Evolutionary conservation across 53 echinoderm and acorn worm species (phyloP), one percentile per base, ranked within the genome.

Genomic region (Stichopus horrens): DNA sequence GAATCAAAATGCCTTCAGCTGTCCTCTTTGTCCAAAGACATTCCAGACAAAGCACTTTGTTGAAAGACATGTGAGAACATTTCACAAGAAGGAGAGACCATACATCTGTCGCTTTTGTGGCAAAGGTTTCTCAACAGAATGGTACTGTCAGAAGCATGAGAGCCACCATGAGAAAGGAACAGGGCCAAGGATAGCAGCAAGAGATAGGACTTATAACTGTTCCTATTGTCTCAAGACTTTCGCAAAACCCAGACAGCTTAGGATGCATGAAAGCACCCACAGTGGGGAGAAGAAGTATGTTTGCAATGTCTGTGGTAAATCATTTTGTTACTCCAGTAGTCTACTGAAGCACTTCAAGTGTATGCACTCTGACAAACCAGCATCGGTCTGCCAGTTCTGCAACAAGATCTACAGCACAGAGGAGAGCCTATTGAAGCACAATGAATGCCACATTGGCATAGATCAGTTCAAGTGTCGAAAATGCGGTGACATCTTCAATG

Each of bases 11-110:
- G 9, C 52, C 53, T 67, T 85, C 8, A 73, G 37, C 8, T 87
- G 87, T 58, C 74, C 74, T 4, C 74, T 87, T 11, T 87, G 87
- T 66, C 74, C 37, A 13, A 74, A 87, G 51, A n/a, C 74, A 5
- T 74, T 87, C 58, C 87, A 87, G 22, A 75, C 74, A 0, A 87
- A 87, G 87, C n/a, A 21, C 87, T 55, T 74, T 11, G 9, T 87
- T 75, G 74, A 74, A 57, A 74, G 87, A 16, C 87, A 87, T 55
- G 58, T 87, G 51, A 73, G 54, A 14, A 57, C 87, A n/a, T 87
- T 85, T 19, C 92, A 92, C 89, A 86, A 86, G 73, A 89, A 92
- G 75, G 92, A 92, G 83, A 67, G 89, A 37, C 92, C 91, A 18
- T 92, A 89, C 86, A 89, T 89, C 11, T 92, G 92, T 19, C 21